These are phyloP conservation scores for Zoanthus sociatus DNA, from an alignment of 92 coral and sea anemone genomes.

Conservation along the genomic window DNA sequence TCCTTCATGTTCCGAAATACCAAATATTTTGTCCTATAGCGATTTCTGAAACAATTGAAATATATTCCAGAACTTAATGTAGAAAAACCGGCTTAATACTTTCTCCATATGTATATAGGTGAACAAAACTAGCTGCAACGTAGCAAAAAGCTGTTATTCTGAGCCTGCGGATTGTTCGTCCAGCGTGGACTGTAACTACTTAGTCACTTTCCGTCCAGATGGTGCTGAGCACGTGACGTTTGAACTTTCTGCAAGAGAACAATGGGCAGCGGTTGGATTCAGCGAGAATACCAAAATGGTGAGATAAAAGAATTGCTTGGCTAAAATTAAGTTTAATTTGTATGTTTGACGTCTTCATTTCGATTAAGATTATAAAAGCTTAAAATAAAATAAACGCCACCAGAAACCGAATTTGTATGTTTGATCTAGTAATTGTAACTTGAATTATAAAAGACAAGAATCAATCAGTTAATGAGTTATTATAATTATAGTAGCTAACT, in stretches of 20 bases:
- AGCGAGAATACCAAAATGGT: conserved; percentile 55
- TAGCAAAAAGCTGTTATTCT: conserved; percentile 62
- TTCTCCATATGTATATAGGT: neutral
- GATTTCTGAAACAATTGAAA: too few species aligned
- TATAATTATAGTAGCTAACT: too few species aligned
- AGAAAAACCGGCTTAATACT: neutral
- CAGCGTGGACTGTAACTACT: conserved; percentile 64
- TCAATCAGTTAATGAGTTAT: too few species aligned
- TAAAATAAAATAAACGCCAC: neutral
- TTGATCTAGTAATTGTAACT: too few species aligned
- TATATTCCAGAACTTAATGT: too few species aligned
- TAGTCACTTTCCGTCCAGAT: conserved; percentile 63
- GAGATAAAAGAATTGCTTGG: neutral
- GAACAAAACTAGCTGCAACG: conserved; percentile 43
- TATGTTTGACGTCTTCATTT: neutral
- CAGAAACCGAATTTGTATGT: too few species aligned
- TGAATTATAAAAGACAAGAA: too few species aligned
- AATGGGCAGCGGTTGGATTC: conserved; percentile 80
- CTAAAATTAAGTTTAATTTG: neutral
- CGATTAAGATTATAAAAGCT: too few species aligned
- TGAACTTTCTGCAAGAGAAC: conserved; percentile 69
- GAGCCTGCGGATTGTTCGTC: conserved; percentile 58
- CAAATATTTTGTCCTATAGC: too few species aligned
- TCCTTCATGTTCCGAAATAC: too few species aligned
- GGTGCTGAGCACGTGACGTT: conserved; percentile 56